Evolutionary conservation across 2,888 invertebrate genomes (phyloP), one percentile per base, ranked within the genome.

Genomic region (Sphinx pinastri): DNA sequence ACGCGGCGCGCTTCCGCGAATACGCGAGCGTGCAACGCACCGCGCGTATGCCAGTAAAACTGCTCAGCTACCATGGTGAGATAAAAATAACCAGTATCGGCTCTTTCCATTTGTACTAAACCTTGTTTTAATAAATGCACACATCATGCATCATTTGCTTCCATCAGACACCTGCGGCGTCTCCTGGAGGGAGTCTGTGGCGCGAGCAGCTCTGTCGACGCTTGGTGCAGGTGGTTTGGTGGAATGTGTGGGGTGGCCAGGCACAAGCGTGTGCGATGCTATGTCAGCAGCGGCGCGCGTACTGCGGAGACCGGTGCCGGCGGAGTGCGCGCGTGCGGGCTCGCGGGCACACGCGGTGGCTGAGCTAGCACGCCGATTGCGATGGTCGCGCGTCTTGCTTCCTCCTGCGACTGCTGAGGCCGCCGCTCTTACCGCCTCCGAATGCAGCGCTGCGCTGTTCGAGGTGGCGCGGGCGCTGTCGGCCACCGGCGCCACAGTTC

Each of bases 111-210:
- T 10, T 8, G n/a, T 3, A 16, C n/a, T 1, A n/a, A 16, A 8
- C 10, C 16, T 14, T 16, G 4, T 16, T 16, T 8, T 16, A 54
- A 52, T 52, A 47, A 51, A 52, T 11, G 60, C 52, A 25, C 25
- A 25, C 25, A 14, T 10, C 45, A 7, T 38, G 38, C 38, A 25
- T 52, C 19, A 12, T 10, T 45, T 63, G 13, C 4, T 60, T 16
- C 59, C 52, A 72, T 68, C 77, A 90, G 92, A 90, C 52, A 91
- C 91, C 1, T 91, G 91, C 75, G 90, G 88, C 2, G 69, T 77
- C 14, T 78, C 73, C 54, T 86, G 87, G 88, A 71, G 72, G 38
- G 73, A 67, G 67, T 54, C 75, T 76, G 89, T 81, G 80, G 81
- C 79, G 75, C 85, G 77, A 72, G 84, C 75, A 52, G 85, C 77